Evolutionary conservation across 2,888 invertebrate genomes (phyloP).

Genomic region (Lepidochrysops patricia): DNA sequence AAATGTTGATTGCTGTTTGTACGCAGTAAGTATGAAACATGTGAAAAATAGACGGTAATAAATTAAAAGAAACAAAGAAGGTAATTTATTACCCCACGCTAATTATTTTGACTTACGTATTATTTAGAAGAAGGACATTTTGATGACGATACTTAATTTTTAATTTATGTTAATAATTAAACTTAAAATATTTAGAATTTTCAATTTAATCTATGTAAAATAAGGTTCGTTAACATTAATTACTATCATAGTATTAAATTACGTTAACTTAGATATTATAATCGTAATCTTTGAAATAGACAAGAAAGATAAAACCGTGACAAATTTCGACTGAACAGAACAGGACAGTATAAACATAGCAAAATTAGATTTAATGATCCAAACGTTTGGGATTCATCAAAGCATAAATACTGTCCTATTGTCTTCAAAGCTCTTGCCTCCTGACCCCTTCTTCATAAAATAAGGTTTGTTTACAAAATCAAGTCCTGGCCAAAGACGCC

Average conservation of each 20-base stretch:
- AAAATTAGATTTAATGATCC: background rate
- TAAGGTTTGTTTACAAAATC: constrained; percentile 32
- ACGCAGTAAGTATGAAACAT: background rate
- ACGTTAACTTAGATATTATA: no score
- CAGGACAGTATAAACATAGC: background rate
- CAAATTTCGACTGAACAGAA: background rate
- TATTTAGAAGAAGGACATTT: background rate
- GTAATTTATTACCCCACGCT: background rate
- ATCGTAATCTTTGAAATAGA: no score
- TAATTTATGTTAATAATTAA: background rate
- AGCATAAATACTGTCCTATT: constrained; percentile 6
- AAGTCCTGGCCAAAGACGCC: constrained; percentile 33
- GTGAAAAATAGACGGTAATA: background rate
- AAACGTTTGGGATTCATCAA: background rate
- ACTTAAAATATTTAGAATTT: background rate
- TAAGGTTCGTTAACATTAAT: background rate
- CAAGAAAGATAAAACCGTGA: background rate
- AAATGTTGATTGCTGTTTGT: background rate
- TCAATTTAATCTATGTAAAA: background rate
- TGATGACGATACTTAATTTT: background rate
- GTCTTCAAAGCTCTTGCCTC: background rate
- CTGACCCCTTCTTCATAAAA: constrained; percentile 17
- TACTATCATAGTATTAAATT: background rate
- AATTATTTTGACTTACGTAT: background rate
- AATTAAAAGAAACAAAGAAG: background rate